phyloP scores from a whole-genome alignment of 1,140 invertebrate species.

The Sipha flava region DNA sequence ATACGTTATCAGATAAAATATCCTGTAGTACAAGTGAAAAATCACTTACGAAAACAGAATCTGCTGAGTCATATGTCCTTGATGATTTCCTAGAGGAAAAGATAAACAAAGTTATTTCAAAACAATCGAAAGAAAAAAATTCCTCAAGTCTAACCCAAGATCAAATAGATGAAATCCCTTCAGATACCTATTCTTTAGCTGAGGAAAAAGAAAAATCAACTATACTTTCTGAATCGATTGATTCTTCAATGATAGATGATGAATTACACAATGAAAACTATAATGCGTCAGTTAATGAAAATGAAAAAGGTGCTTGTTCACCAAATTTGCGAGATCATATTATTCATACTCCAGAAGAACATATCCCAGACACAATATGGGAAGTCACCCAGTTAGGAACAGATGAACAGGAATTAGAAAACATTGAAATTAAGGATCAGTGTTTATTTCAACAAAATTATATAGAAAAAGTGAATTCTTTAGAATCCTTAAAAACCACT shows the following conservation, averaged over 20 bases:
- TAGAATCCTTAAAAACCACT: conserved; percentile 31
- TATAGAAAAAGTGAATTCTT: no score
- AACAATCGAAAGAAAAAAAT: conserved; percentile 42
- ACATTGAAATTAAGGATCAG: conserved; percentile 45
- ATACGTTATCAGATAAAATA: neutral
- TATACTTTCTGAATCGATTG: conserved; percentile 41
- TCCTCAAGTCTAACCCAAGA: conserved; percentile 40
- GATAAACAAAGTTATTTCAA: conserved; percentile 39
- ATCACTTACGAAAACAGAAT: conserved; percentile 32
- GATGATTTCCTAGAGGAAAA: conserved; percentile 35
- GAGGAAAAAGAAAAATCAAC: conserved; percentile 43
- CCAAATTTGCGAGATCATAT: neutral
- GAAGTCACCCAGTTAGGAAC: no score
- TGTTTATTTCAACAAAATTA: neutral
- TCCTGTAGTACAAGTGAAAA: conserved; percentile 7
- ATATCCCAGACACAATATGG: no score
- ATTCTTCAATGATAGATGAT: conserved; percentile 3
- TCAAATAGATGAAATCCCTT: conserved; percentile 49
- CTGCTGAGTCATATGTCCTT: conserved; percentile 18
- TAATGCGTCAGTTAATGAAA: conserved; percentile 45
- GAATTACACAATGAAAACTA: conserved; percentile 43
- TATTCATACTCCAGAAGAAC: no score
- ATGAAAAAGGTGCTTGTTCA: conserved; percentile 41
- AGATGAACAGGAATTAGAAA: no score
- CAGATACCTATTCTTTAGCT: conserved; percentile 47